Base-by-base conservation (phyloP, 2,113 vertebrate genomes). In the Burhinus bistriatus region DNA sequence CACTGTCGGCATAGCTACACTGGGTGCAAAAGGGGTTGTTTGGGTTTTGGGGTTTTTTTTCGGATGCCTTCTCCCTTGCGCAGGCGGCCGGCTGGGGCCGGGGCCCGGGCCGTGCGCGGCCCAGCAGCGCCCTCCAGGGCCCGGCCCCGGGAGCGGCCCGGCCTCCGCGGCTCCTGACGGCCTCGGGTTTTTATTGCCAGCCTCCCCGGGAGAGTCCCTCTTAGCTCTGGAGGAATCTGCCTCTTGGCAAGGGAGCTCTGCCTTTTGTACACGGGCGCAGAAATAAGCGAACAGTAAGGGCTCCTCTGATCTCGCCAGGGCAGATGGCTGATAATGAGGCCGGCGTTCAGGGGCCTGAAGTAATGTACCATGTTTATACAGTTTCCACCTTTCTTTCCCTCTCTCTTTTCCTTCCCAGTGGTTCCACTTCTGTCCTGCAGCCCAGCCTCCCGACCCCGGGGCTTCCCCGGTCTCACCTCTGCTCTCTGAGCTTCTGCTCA, bases 261-360 rank as follows among this genome's bases (percentile, higher is more conserved):
- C 2, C 4, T 69, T 70, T 38, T 42, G 40, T 47, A n/a, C 26
- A 4, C 0, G 26, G 73, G 13, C 6, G 3, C 68, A 69, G 73
- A 29, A 51, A 15, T 19, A 40, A 42, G 30, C 0, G 26, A 68
- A 9, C 30, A 38, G 5, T 16, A 2, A 0, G 0, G 0, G 45
- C 36, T 71, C 73, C 64, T 87, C 68, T 72, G 30, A 26, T 79
- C 30, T 25, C 0, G 0, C 72, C 61, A 23, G 54, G 55, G 76
- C 36, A 44, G 68, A 42, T 54, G 83, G 38, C 49, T 73, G 17
- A 5, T 38, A 13, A 1, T 40, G 5, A 72, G 51, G 38, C 36
- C 12, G 26, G 30, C 4, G 1, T 51, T 65, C 0, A 0, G 38
- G 59, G 47, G 44, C 34, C 52, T 54, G 34, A 36, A 54, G 36